Conservation (phyloP, 2,888 invertebrate genomes). For the Heliconius ismenius region DNA sequence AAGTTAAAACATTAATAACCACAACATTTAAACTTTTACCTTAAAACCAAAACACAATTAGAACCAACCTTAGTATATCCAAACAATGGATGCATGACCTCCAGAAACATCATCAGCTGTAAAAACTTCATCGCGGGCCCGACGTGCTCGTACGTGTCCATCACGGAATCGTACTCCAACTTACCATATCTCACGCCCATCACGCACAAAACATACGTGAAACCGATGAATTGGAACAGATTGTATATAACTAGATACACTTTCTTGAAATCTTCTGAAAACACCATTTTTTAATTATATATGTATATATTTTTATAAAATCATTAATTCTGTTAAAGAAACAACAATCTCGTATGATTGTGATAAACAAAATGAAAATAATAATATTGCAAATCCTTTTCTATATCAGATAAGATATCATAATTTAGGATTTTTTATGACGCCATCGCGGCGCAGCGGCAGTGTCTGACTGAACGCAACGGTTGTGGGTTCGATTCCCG, state of each 20-base stretch:
- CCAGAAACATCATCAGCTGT: constrained; percentile 91
- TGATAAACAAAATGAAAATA: neutral
- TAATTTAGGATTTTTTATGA: neutral
- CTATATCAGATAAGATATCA: neutral
- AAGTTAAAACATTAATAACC: too few relatives aligned
- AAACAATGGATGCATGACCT: constrained; percentile 93
- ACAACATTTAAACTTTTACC: neutral
- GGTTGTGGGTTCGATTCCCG: neutral
- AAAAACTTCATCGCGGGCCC: constrained; percentile 90
- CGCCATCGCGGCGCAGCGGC: neutral
- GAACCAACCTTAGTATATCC: constrained; percentile 87
- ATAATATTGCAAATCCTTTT: neutral
- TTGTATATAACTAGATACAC: constrained; percentile 95
- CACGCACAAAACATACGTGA: constrained; percentile 87
- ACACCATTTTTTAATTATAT: constrained; percentile 14
- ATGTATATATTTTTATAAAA: neutral
- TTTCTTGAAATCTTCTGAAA: constrained; percentile 88
- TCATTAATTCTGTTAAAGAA: neutral
- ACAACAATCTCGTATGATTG: neutral
- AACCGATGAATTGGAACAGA: constrained; percentile 93
- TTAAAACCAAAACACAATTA: neutral
- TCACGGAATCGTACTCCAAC: constrained; percentile 87
- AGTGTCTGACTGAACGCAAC: neutral
- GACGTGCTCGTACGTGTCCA: constrained; percentile 86
- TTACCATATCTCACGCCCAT: constrained; percentile 88